Base-by-base conservation (phyloP, 1,140 invertebrate species). In the Bombyx mandarina region DNA sequence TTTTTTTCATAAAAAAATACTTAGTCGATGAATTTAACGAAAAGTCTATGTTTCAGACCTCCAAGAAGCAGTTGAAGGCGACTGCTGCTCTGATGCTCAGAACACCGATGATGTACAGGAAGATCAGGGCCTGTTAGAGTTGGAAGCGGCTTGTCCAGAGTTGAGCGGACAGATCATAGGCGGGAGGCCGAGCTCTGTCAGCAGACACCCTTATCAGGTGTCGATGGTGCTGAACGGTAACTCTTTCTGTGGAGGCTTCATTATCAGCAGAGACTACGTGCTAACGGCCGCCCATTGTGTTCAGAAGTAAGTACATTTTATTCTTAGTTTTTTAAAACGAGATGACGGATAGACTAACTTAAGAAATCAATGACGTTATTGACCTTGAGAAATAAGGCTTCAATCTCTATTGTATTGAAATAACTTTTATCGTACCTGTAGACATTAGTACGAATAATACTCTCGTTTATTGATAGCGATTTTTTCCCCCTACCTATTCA, bases 241-340 rank as follows among this genome's bases (percentile, higher is more conserved):
- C 56, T 86, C 83, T 1, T 79, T 88, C 60, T 88, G 87, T 59
- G 83, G 83, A 12, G 87, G 87, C 0, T 86, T 87, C 54, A 83
- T 88, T 45, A 77, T 88, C 58, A 85, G 84, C 60, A 65, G 54
- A 18, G 72, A 77, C n/a, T 85, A 79, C 60, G 80, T 88, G 35
- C 61, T 88, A 22, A 88, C 87, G 0, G 82, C 87, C 0, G 87
- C 86, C 8, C 84, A 88, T 61, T 88, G 87, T 59, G 79, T 88
- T 6, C 72, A 76, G 58, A 82, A 82, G 87, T 88, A 75, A 81
- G 78, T 66, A 46, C 12, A 26, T n/a, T 3, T 45, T 9, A 26
- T 8, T 49, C 1, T 8, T 10, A 35, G 12, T 18, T 18, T 18
- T 18, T 18, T 18, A 18, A 18, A 18, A 18, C 1, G 12, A 18